These are phyloP conservation scores for Blastomussa wellsi DNA, from an alignment of 92 coral and sea anemone genomes.

Conservation along the genomic window DNA sequence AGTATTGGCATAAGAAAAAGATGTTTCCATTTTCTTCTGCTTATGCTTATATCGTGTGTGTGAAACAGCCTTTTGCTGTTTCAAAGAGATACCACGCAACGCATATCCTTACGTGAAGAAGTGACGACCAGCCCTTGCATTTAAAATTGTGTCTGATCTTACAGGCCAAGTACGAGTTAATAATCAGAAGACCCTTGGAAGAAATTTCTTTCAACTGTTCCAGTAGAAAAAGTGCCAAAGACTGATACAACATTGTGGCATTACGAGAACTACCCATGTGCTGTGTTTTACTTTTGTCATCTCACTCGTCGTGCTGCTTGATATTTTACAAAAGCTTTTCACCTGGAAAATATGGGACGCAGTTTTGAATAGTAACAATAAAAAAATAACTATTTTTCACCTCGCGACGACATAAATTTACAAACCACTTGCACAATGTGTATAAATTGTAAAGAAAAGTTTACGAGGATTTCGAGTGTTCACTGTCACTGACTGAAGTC, in stretches of 20 bases:
- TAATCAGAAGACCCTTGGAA: no score
- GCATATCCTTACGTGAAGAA: neutral
- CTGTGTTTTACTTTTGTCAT: neutral
- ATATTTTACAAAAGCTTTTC: neutral
- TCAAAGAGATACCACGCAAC: neutral
- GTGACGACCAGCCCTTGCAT: neutral
- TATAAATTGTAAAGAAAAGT: neutral
- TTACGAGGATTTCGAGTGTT: neutral
- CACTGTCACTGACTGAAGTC: constrained; percentile 15
- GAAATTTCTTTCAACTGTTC: neutral
- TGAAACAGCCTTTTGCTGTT: neutral
- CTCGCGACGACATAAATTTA: neutral
- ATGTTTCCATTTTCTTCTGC: no score
- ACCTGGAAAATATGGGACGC: neutral
- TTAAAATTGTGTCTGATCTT: no score
- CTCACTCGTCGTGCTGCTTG: neutral
- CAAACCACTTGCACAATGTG: neutral
- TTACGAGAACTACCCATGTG: neutral
- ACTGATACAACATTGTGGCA: neutral
- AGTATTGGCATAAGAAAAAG: no score
- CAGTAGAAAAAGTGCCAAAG: neutral
- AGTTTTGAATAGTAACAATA: neutral
- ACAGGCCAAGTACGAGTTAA: no score
- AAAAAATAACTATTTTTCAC: neutral
- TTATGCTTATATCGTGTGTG: no score